Conservation (phyloP, 1,140 invertebrate species). For the Meloidogyne floridensis region DNA sequence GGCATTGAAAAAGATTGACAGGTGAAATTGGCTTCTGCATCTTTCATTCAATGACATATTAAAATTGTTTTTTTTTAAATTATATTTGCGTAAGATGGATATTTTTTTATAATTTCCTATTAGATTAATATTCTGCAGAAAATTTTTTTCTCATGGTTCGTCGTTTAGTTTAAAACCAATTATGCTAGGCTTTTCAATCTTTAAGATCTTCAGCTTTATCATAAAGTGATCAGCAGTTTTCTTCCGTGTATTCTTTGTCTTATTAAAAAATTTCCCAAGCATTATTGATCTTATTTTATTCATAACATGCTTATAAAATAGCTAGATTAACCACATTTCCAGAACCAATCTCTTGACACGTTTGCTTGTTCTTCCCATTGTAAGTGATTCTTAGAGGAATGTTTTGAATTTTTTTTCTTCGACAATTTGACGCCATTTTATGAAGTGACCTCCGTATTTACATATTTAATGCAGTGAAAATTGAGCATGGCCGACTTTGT, state of each 20-base stretch:
- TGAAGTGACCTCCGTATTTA: not conserved
- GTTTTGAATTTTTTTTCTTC: not conserved
- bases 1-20: not conserved
- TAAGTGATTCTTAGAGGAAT: not conserved
- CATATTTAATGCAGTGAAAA: no score
- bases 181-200: no score
- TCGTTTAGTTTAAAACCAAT: no score
- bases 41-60: not conserved
- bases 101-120: not conserved
- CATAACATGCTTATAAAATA: not conserved
- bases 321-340: not conserved
- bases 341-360: not conserved
- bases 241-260: not conserved
- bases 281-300: not conserved
- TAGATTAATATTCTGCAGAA: no score
- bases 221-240: not conserved
- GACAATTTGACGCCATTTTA: not conserved
- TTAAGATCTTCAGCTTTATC: not conserved
- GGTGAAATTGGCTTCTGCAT: not conserved
- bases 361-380: not conserved
- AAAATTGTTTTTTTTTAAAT: not conserved
- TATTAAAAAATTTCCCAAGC: not conserved
- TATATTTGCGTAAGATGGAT: not conserved
- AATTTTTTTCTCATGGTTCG: no score
- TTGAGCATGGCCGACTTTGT: not conserved